phyloP scores from a whole-genome alignment of 2,113 vertebrate species.

The Grallaria varia region DNA sequence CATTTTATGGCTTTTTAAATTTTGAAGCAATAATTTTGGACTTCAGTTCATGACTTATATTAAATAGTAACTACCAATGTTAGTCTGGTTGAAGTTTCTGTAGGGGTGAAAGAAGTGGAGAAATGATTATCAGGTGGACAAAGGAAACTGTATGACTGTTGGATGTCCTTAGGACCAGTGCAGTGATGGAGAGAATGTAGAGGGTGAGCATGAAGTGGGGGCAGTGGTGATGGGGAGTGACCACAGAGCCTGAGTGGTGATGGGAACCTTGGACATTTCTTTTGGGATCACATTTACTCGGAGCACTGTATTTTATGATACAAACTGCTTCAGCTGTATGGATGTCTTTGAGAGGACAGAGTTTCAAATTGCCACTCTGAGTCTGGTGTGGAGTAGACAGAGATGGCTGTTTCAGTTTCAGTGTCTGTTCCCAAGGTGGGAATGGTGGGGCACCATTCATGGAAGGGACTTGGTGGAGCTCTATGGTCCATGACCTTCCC shows the following conservation, averaged over 20 bases:
- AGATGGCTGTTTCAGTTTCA: not conserved
- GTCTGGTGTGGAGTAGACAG: not conserved
- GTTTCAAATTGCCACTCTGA: not conserved
- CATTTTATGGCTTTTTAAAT: not conserved
- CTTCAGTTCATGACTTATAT: not conserved
- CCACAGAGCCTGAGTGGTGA: not conserved
- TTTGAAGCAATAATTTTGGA: not conserved
- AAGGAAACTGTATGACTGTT: accelerated
- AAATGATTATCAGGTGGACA: accelerated
- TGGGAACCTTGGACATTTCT: not conserved
- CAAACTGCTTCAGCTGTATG: accelerated
- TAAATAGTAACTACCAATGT: not conserved
- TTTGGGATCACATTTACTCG: accelerated
- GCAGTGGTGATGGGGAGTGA: not conserved
- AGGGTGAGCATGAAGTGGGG: not conserved
- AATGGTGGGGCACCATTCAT: not conserved
- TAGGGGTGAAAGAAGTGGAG: not conserved
- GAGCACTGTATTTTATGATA: not conserved
- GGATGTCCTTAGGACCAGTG: not conserved
- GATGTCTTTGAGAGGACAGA: not conserved
- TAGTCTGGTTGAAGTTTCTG: not conserved
- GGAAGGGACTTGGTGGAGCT: no score
- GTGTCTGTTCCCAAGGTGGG: not conserved
- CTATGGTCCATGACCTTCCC: not conserved
- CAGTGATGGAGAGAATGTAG: not conserved